Base-by-base conservation (phyloP, 2,797 vertebrate species). In the Pseudochirops corinnae region DNA sequence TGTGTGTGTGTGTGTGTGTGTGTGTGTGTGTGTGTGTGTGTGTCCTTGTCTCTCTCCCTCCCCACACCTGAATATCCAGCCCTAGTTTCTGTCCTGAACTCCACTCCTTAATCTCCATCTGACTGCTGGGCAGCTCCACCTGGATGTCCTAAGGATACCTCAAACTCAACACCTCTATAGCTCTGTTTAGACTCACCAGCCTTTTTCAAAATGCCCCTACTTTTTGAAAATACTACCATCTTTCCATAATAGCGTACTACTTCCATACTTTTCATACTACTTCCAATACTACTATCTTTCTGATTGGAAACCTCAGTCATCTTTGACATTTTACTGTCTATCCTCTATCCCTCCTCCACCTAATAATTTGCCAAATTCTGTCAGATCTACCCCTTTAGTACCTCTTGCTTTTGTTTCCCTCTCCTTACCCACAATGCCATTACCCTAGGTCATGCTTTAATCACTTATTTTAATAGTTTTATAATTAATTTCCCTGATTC, bases 401-500 rank as follows among this genome's bases (percentile, higher is more conserved):
- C 39, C 6, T 39, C 13, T 39, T 74, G 18, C 18, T 24, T 74
- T 74, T 74, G 67, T 74, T 5, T 39, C 16, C n/a, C 62, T 74
- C 13, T 21, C 18, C 67, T 39, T 39, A 39, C n/a, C n/a, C 16
- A 9, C 5, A 74, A 29, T 74, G n/a, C 87, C 4, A 0, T 13
- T 1, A 82, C 55, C 87, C 60, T 94, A 56, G 0, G 6, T 58
- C 94, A 60, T 26, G 16, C 82, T 91, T 57, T 94, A 67, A n/a
- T 33, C 93, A 94, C 55, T 53, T 6, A 21, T 56, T 52, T 60
- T 55, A 87, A n/a, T 87, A 91, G 92, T 91, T 92, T 94, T 96
- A 50, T 94, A 90, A 96, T 95, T 93, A 90, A 95, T 96, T 93
- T 90, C 91, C 94, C 74, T 28, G 90, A 60, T 95, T 94, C 55